phyloP scores from a whole-genome alignment of 2,797 vertebrate genomes.

The Podarcis siculus region DNA sequence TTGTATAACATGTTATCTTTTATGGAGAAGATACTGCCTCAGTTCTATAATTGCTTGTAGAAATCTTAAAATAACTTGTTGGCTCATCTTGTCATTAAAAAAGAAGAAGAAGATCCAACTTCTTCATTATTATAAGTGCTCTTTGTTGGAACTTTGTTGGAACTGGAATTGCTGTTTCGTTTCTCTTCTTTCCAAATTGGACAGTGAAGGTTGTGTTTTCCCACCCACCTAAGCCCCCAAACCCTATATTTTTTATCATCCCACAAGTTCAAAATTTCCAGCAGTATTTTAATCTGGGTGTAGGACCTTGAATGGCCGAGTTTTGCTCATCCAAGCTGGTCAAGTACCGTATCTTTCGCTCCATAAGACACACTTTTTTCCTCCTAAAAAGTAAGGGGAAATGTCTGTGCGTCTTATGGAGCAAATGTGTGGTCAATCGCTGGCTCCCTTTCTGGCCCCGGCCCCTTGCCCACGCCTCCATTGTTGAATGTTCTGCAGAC shows the following conservation, averaged over 20 bases:
- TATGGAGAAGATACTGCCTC: background rate
- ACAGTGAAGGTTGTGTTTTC: background rate
- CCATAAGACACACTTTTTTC: too few relatives aligned
- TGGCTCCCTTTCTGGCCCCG: too few relatives aligned
- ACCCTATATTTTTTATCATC: background rate
- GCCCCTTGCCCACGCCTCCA: too few relatives aligned
- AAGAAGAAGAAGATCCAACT: background rate
- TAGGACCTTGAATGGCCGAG: background rate
- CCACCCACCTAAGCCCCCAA: too few relatives aligned
- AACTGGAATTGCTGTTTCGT: constrained; percentile 16
- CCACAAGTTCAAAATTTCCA: background rate
- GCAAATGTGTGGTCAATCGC: too few relatives aligned
- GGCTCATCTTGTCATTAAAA: background rate
- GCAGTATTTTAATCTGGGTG: background rate
- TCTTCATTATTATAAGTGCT: constrained; percentile 35
- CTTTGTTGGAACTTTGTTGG: constrained; percentile 45
- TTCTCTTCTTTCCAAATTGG: background rate
- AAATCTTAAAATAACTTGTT: constrained; percentile 15
- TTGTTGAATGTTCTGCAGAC: too few relatives aligned
- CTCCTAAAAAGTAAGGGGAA: too few relatives aligned
- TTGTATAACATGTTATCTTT: constrained; percentile 51
- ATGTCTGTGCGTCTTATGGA: too few relatives aligned
- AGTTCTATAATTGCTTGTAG: constrained; percentile 45
- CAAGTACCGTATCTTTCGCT: background rate
- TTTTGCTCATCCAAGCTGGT: background rate